Evolutionary conservation across 2,888 invertebrate genomes (phyloP), one percentile per base, ranked within the genome.

Genomic region (Malthinus seriepunctatus): DNA sequence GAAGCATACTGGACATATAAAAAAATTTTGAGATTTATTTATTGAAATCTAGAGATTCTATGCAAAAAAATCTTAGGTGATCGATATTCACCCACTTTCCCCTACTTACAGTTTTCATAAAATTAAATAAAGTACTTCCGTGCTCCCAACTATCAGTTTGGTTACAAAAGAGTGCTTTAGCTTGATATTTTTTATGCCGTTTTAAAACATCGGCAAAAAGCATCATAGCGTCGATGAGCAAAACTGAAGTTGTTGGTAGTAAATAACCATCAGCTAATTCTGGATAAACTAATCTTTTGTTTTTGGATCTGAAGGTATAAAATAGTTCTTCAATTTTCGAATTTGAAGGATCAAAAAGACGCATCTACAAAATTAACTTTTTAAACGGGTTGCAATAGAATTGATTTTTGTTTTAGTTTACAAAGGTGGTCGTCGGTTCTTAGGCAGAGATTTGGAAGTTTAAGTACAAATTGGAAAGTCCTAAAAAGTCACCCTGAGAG

Each of bases 211-310:
- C 82, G 2, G 90, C 88, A 75, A 94, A 90, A 69, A 95, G 80
- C 62, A 85, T 83, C n/a, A 95, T 89, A 1, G 93, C 90, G 75
- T 97, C 96, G 73, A 92, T 90, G 68, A 93, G 83, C 62, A 96
- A 81, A 8, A 93, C 94, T 61, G 91, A 85, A 73, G 89, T 88
- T 7, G 90, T 84, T 80, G 84, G 81, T 7, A 77, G 50, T 37
- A 69, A 67, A n/a, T 3, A 10, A 6, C 23, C 34, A 10, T 35
- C 23, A 23, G 12, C 5, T 34, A 7, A 8, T 3, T 31, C 31
- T 32, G 38, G 23, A 23, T 42, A 11, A 8, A 32, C 15, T 23
- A 47, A 31, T 45, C 63, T 56, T 47, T 60, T 54, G 8, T 42
- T 39, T 44, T 39, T 49, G 1, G 11, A 33, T 51, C 44, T 42